phyloP scores from a whole-genome alignment of 2,113 vertebrate genomes.

The Theristicus caerulescens region DNA sequence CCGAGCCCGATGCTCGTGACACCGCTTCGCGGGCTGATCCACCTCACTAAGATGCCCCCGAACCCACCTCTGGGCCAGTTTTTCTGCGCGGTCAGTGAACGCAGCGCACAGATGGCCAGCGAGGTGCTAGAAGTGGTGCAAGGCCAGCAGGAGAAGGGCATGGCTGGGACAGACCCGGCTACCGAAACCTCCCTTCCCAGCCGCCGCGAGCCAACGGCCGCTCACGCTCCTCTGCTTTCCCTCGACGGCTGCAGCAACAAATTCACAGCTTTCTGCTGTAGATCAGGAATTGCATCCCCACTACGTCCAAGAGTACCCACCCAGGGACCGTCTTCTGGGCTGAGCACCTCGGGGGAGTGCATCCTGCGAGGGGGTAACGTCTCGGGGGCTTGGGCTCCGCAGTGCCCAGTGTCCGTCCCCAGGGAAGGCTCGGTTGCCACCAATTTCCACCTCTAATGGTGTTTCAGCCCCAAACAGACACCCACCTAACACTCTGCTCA shows the following conservation, averaged over 20 bases:
- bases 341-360: background rate
- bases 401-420: no score
- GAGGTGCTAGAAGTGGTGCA: background rate
- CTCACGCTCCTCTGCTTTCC: background rate
- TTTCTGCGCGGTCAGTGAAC: rapidly evolving
- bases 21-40: rapidly evolving
- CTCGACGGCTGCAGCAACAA: no score
- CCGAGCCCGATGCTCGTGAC: rapidly evolving
- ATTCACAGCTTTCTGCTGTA: rapidly evolving
- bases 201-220: background rate
- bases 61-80: background rate
- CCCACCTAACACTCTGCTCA: background rate
- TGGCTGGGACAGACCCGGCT: rapidly evolving
- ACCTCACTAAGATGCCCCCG: background rate
- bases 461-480: background rate
- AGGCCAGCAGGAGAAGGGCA: background rate
- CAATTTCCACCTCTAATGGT: rapidly evolving
- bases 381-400: rapidly evolving
- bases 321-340: background rate
- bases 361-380: rapidly evolving
- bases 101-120: rapidly evolving
- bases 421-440: background rate
- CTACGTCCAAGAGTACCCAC: rapidly evolving
- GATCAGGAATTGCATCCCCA: background rate
- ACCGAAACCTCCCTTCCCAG: background rate